Evolutionary conservation across 1,140 invertebrate species (phyloP).

Genomic region (Scaptomyza graminum): DNA sequence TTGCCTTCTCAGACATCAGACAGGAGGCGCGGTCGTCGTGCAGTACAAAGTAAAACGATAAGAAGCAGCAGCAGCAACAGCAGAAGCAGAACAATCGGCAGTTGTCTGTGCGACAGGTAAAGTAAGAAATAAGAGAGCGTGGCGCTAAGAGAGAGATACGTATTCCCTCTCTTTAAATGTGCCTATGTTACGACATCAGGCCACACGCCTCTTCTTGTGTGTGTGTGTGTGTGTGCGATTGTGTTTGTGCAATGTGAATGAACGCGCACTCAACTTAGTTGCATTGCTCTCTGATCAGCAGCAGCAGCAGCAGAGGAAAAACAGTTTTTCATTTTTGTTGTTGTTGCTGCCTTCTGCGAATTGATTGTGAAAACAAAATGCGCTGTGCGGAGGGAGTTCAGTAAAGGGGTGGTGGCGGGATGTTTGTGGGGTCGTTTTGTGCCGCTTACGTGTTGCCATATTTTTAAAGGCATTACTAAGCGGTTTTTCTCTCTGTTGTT

Average conservation of each 20-base stretch:
- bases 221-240: slow-evolving; percentile 12
- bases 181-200: slow-evolving; percentile 69
- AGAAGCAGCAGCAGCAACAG: slow-evolving; percentile 15
- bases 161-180: not conserved
- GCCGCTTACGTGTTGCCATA: slow-evolving; percentile 81
- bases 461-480: slow-evolving; percentile 83
- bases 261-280: slow-evolving; percentile 67
- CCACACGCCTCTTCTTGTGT: slow-evolving; percentile 52
- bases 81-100: slow-evolving; percentile 29
- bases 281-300: slow-evolving; percentile 49
- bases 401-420: not conserved
- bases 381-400: slow-evolving; percentile 18
- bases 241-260: slow-evolving; percentile 67
- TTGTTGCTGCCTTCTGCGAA: slow-evolving; percentile 40
- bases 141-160: slow-evolving; percentile 34
- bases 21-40: slow-evolving; percentile 74
- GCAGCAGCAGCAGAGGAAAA: slow-evolving; percentile 44
- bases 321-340: slow-evolving; percentile 55
- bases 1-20: slow-evolving; percentile 34
- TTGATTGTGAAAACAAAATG: slow-evolving; percentile 71
- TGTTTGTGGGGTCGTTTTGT: slow-evolving; percentile 20
- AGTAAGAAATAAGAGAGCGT: slow-evolving; percentile 23
- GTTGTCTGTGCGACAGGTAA: slow-evolving; percentile 46
- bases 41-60: slow-evolving; percentile 51
- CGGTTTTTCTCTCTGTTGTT: slow-evolving; percentile 57